Conservation (phyloP, 2,113 vertebrate species). For the Carassius auratus region DNA sequence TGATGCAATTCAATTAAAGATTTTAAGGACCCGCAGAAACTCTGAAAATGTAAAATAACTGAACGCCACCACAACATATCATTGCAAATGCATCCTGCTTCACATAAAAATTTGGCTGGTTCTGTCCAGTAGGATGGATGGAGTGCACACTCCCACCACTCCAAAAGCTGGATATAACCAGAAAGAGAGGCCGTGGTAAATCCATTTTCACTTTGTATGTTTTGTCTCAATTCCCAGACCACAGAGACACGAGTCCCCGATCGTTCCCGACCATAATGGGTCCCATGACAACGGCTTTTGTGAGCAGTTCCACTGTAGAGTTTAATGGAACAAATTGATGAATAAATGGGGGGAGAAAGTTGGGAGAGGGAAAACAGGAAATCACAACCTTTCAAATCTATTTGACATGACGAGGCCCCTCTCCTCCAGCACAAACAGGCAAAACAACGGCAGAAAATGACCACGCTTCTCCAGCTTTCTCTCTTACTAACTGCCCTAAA, state of each 20-base stretch:
- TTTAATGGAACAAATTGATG: constrained; percentile 60
- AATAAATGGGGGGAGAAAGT: constrained; percentile 51
- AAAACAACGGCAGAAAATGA: constrained; percentile 2
- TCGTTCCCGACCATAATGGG: constrained; percentile 62
- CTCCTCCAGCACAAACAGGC: constrained; percentile 36
- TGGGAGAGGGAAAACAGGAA: constrained; percentile 50
- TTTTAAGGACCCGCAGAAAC: too few relatives aligned
- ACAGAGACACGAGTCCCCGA: constrained; percentile 36
- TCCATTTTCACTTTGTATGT: background rate
- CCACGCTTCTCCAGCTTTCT: background rate
- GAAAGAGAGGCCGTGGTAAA: background rate
- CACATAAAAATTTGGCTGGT: background rate
- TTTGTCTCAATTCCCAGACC: constrained; percentile 31
- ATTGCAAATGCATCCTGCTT: background rate
- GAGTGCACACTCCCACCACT: background rate
- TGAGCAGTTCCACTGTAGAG: constrained; percentile 51
- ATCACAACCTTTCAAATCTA: constrained; percentile 48
- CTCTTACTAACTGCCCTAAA: background rate
- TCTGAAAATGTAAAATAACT: too few relatives aligned
- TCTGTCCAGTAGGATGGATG: background rate
- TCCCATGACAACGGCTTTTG: constrained; percentile 70
- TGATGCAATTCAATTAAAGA: too few relatives aligned
- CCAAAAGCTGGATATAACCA: background rate
- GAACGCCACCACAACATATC: background rate
- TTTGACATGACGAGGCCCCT: constrained; percentile 36